Evolutionary conservation across 2,888 invertebrate species (phyloP).

Genomic region (Cryptosula pallasiana): DNA sequence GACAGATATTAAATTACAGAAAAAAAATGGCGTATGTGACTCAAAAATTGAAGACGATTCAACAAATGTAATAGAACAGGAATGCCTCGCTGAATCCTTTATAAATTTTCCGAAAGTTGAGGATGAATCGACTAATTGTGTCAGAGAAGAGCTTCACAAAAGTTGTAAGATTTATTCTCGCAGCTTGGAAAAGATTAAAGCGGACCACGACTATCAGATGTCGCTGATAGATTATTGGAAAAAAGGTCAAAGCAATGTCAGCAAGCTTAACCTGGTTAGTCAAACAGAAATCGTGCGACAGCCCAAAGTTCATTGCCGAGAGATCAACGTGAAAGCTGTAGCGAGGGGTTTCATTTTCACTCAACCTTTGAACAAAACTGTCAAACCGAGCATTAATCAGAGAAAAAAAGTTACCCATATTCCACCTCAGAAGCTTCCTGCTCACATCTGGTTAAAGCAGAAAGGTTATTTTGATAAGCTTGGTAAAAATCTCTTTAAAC

Average conservation of each 20-base stretch:
- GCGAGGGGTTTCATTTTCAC: too few relatives aligned
- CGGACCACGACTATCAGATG: not conserved
- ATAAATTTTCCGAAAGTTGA: not conserved
- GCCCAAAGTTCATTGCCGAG: too few relatives aligned
- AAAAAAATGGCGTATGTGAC: not conserved
- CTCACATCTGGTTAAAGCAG: not conserved
- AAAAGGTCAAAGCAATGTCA: not conserved
- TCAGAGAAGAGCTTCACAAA: not conserved
- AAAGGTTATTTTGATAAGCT: not conserved
- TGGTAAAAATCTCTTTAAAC: not conserved
- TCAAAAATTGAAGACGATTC: too few relatives aligned
- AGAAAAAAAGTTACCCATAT: too few relatives aligned
- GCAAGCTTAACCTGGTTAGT: too few relatives aligned
- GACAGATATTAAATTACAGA: not conserved
- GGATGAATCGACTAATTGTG: not conserved
- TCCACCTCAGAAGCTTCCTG: not conserved
- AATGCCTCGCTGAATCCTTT: too few relatives aligned
- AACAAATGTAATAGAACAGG: too few relatives aligned
- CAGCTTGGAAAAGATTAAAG: constrained; percentile 12
- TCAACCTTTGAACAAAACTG: too few relatives aligned
- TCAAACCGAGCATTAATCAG: too few relatives aligned
- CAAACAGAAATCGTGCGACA: too few relatives aligned
- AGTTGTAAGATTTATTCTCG: not conserved
- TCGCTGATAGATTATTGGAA: not conserved
- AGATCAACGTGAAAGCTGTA: too few relatives aligned